These are phyloP conservation scores for Drosophila carrolli DNA, from an alignment of 1,140 invertebrate species.

Conservation along the genomic window DNA sequence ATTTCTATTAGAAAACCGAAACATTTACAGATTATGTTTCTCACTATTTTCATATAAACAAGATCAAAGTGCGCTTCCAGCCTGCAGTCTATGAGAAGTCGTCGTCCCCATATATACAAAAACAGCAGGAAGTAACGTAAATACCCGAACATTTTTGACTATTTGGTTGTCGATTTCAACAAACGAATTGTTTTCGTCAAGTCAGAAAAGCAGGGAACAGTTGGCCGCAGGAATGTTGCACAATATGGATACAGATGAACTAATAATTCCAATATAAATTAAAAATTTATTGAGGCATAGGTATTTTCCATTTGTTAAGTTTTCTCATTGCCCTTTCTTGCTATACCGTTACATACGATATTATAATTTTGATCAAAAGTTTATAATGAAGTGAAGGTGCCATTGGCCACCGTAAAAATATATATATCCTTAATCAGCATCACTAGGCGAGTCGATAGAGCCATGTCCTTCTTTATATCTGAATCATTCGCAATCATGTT, in stretches of 20 bases:
- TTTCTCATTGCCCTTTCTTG: slow-evolving; percentile 10
- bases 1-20: slow-evolving; percentile 38
- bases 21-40: slow-evolving; percentile 52
- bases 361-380: too few species aligned
- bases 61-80: slow-evolving; percentile 68
- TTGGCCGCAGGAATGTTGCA: slow-evolving; percentile 72
- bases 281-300: slow-evolving; percentile 52
- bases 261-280: slow-evolving; percentile 78
- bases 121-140: slow-evolving; percentile 77
- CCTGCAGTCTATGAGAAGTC: slow-evolving; percentile 58
- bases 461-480: too few species aligned
- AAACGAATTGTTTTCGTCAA: slow-evolving; percentile 77
- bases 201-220: slow-evolving; percentile 45
- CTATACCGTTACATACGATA: neutral
- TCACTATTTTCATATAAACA: slow-evolving; percentile 77
- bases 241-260: slow-evolving; percentile 79
- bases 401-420: too few species aligned
- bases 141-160: slow-evolving; percentile 50
- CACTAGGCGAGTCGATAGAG: too few species aligned
- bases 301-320: slow-evolving; percentile 45
- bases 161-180: slow-evolving; percentile 51
- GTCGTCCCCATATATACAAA: slow-evolving; percentile 74
- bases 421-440: too few species aligned
- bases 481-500: too few species aligned
- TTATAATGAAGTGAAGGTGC: too few species aligned